Evolutionary conservation across 2,113 vertebrate genomes (phyloP).

Genomic region (Neotragus pygmaeus): DNA sequence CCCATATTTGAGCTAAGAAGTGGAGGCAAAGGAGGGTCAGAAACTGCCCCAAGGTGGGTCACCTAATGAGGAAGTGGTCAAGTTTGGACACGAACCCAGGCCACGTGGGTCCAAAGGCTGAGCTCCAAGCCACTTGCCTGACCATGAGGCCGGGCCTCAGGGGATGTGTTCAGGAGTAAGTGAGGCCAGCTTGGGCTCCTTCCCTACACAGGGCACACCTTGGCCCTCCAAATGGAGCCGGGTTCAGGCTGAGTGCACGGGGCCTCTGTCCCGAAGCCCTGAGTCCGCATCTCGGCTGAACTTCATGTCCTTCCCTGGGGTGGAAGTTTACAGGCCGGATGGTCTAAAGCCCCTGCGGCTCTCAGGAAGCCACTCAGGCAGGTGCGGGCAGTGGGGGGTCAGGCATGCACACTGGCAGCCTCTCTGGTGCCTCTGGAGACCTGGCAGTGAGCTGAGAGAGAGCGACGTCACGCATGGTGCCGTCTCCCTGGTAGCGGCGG

Average conservation of each 20-base stretch:
- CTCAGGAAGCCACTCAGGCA: neutral
- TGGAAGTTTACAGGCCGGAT: neutral
- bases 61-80: neutral
- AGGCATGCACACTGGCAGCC: neutral
- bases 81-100: neutral
- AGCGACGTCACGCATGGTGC: rapidly evolving
- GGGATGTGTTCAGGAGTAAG: neutral
- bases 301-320: neutral
- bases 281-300: neutral
- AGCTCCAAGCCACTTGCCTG: neutral
- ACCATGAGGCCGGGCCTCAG: neutral
- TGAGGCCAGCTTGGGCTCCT: neutral
- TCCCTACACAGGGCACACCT: rapidly evolving
- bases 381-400: neutral
- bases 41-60: neutral
- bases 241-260: neutral
- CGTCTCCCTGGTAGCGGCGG: neutral
- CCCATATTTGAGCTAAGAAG: neutral
- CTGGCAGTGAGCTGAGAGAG: rapidly evolving
- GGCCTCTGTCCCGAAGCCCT: neutral
- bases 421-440: neutral
- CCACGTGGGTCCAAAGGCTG: neutral
- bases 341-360: neutral
- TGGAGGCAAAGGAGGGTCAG: neutral
- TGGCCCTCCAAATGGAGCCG: rapidly evolving